Evolutionary conservation across 2,888 invertebrate genomes (phyloP).

Genomic region (Trypoxylon attenuatum): DNA sequence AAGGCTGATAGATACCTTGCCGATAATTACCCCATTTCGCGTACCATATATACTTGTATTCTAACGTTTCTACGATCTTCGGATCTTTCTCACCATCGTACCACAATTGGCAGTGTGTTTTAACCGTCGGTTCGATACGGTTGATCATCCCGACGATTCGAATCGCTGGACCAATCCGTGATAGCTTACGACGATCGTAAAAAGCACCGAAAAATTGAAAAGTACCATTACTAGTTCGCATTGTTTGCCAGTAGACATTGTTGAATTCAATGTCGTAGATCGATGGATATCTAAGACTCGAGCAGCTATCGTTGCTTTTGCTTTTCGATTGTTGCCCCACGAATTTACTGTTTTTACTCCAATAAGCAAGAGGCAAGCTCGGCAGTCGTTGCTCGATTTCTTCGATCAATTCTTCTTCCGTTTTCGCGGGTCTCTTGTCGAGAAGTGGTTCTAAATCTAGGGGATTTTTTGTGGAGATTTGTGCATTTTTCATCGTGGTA

Average conservation of each 20-base stretch:
- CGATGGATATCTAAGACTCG: constrained; percentile 81
- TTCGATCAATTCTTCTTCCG: constrained; percentile 85
- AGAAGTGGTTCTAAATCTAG: constrained; percentile 78
- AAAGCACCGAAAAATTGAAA: constrained; percentile 94
- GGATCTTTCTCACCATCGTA: constrained; percentile 90
- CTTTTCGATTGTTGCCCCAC: constrained; percentile 57
- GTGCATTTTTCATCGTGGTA: constrained; percentile 69
- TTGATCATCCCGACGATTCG: constrained; percentile 93
- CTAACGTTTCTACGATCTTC: constrained; percentile 86
- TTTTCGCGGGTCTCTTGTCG: constrained; percentile 78
- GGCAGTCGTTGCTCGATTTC: constrained; percentile 88
- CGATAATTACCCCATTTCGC: constrained; percentile 96
- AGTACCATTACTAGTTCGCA: constrained; percentile 88
- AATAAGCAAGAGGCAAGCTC: constrained; percentile 89
- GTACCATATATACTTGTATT: constrained; percentile 96
- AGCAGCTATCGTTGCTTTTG: constrained; percentile 81
- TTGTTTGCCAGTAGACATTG: constrained; percentile 94
- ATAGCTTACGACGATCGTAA: constrained; percentile 86
- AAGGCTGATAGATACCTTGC: constrained; percentile 93
- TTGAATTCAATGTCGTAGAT: constrained; percentile 94
- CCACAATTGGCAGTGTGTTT: constrained; percentile 92
- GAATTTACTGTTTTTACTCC: constrained; percentile 83
- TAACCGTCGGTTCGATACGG: constrained; percentile 88
- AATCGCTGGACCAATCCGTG: constrained; percentile 88
- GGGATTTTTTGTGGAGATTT: constrained; percentile 73